Evolutionary conservation across 2,888 invertebrate genomes (phyloP).

Genomic region (Andrena bucephala): DNA sequence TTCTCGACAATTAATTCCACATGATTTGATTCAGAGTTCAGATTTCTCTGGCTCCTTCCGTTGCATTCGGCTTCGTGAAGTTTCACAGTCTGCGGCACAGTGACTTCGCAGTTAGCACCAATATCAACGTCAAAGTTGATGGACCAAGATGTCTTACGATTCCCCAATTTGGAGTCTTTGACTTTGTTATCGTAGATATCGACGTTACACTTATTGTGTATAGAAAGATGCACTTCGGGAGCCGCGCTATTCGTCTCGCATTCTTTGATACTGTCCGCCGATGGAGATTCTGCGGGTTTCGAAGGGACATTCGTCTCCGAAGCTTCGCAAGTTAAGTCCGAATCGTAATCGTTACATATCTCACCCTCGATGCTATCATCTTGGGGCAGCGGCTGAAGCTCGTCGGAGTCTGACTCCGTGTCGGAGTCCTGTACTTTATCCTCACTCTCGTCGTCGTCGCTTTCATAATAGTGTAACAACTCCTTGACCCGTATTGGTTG

Average conservation of each 20-base stretch:
- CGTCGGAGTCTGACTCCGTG: slow-evolving; percentile 71
- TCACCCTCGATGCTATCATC: slow-evolving; percentile 30
- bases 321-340: neutral
- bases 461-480: slow-evolving; percentile 71
- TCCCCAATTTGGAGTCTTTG: neutral
- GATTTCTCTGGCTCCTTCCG: neutral
- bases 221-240: neutral
- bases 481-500: slow-evolving; percentile 78
- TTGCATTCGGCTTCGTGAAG: slow-evolving; percentile 4
- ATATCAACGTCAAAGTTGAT: neutral
- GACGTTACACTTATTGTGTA: neutral
- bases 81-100: neutral
- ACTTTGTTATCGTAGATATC: neutral
- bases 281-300: neutral
- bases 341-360: neutral
- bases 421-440: slow-evolving; percentile 63
- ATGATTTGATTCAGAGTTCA: slow-evolving; percentile 20
- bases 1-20: slow-evolving; percentile 14
- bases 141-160: neutral
- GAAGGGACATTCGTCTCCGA: neutral
- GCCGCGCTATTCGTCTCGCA: neutral
- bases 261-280: neutral
- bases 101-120: neutral
- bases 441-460: slow-evolving; percentile 78
- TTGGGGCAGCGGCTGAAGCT: slow-evolving; percentile 54